Evolutionary conservation across 2,113 vertebrate species (phyloP), one percentile per base, ranked within the genome.

Genomic region (Carassius auratus): DNA sequence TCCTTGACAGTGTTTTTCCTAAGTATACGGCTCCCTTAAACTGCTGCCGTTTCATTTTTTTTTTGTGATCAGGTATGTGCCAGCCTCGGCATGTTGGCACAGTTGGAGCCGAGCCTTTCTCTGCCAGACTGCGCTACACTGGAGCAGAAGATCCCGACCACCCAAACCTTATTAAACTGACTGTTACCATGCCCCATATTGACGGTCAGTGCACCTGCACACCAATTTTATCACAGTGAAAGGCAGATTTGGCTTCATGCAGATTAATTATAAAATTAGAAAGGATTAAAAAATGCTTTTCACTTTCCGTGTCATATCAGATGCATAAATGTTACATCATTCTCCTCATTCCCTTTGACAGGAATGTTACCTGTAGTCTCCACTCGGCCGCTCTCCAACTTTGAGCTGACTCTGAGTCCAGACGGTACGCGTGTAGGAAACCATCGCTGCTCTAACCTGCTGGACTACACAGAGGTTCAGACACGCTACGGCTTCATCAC

Each of bases 301-400:
- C 1, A 10, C 2, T 38, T 38, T 71, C 68, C 38, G 68, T 68
- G 26, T 71, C 68, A 71, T 8, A 69, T 33, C 30, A 76, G 48
- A 42, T 73, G 42, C 19, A 71, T 71, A 36, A 4, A 45, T 52
- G 4, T 42, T 75, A 14, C 52, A 36, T 75, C 1, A 13, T 84
- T 42, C 14, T 26, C 30, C 52, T 33, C 6, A 15, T 80, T 83
- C 52, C 1, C 38, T 76, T 55, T 36, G 12, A 50, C 38, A 95
- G 95, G 96, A 81, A 97, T 97, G 95, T 85, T 97, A 59, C 96
- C 95, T 1, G 95, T 96, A 57, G 94, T 96, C 89, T 96, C 95
- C 86, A 96, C 95, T 0, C 86, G 90, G 76, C 93, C 95, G 1
- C 89, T 97, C 77, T 95, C 95, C 81, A 96, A 95, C 91, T 96